Percentiles rank a stretch among this genome's conserved stretches.
phyloP scores from a whole-genome alignment of 64 coral and sea anemone genomes.

The Catalaphyllia jardinei region DNA sequence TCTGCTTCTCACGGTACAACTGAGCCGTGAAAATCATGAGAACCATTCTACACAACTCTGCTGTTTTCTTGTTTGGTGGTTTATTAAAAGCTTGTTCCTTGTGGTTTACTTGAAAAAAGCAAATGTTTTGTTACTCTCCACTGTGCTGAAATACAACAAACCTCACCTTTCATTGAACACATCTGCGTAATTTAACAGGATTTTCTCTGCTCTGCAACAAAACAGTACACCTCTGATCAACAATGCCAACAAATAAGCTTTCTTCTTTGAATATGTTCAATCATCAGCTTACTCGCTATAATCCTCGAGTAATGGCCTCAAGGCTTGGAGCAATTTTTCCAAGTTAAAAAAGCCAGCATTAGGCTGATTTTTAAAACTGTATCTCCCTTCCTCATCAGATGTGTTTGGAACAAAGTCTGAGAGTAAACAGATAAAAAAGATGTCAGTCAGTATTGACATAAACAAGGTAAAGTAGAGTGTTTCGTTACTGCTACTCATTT shows the following conservation, averaged over 20 bases:
- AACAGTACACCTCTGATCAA: background rate
- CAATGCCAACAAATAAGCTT: background rate
- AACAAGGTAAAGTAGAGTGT: background rate
- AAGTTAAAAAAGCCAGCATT: constrained; percentile 81
- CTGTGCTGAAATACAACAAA: background rate
- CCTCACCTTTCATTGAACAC: constrained; percentile 34
- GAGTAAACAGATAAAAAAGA: background rate
- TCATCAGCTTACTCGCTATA: constrained; percentile 28
- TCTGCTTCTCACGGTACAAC: too few species aligned
- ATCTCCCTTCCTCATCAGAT: constrained; percentile 87
- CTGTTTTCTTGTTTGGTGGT: too few species aligned
- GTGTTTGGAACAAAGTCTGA: constrained; percentile 86
- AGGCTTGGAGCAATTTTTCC: constrained; percentile 70
- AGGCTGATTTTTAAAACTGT: constrained; percentile 87
- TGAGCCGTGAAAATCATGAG: too few species aligned
- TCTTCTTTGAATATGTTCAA: background rate
- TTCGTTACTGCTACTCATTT: background rate
- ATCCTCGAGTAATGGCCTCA: constrained; percentile 69
- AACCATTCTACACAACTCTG: too few species aligned
- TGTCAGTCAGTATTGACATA: background rate
- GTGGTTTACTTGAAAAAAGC: background rate
- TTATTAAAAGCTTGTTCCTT: too few species aligned
- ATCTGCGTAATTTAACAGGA: constrained; percentile 23
- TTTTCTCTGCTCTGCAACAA: constrained; percentile 1
- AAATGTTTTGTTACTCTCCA: too few species aligned